Percentiles rank a stretch among this genome's conserved stretches.
These are phyloP conservation scores for Pogonocherus hispidulus DNA, from an alignment of 2,888 invertebrate species.

Conservation along the genomic window DNA sequence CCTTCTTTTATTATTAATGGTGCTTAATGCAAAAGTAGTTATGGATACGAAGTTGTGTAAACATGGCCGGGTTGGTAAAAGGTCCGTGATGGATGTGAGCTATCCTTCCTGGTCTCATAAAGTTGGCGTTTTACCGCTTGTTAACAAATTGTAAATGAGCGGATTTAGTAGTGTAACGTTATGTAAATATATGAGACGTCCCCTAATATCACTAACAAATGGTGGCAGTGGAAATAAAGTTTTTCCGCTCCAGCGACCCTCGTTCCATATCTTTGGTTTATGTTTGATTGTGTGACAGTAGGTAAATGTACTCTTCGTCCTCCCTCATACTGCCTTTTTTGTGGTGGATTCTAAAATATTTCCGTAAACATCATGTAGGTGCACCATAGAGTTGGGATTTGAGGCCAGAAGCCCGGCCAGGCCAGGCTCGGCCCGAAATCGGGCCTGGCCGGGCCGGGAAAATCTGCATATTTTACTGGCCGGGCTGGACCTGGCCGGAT, in stretches of 20 bases:
- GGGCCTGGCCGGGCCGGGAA: too few species aligned
- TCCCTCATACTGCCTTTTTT: too few species aligned
- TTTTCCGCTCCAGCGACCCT: background rate
- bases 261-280: too few species aligned
- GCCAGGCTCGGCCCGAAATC: too few species aligned
- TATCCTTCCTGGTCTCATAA: background rate
- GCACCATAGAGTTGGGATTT: too few species aligned
- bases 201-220: slow-evolving; percentile 1
- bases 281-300: too few species aligned
- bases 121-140: slow-evolving; percentile 2
- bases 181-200: slow-evolving; percentile 1
- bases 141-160: slow-evolving; percentile 6
- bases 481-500: too few species aligned
- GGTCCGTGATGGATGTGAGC: slow-evolving; percentile 5
- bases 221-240: background rate
- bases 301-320: too few species aligned
- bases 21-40: slow-evolving; percentile 9
- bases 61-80: background rate
- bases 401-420: too few species aligned
- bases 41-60: background rate
- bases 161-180: slow-evolving; percentile 8
- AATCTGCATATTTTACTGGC: too few species aligned
- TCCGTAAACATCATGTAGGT: too few species aligned
- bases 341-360: too few species aligned
- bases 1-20: slow-evolving; percentile 15